Evolutionary conservation across 2,888 invertebrate genomes (phyloP), one percentile per base, ranked within the genome.

Genomic region (Resseliella maxima): DNA sequence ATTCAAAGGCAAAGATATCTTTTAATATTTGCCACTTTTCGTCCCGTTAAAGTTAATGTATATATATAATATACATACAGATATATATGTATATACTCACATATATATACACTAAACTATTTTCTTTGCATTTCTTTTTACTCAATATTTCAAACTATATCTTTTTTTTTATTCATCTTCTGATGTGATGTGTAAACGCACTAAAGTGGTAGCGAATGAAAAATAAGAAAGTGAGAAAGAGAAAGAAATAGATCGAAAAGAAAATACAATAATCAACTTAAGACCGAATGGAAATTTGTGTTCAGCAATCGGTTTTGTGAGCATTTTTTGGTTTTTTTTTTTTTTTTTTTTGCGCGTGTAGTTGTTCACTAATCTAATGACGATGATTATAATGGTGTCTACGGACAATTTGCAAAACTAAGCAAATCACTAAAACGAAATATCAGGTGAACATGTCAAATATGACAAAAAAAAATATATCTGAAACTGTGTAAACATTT

Each of bases 281-380:
- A 27, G 59, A 59, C 59, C 24, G 59, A 59, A 59, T 59, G 59
- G 59, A 59, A 59, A 59, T 59, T 59, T 59, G 59, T 41, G n/a
- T 59, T 59, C 59, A 59, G 27, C 59, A 59, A 59, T 59, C 59
- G 59, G 59, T 59, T 59, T 59, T 59, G 59, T 59, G 59, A 59
- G 24, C 50, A n/a, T n/a, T n/a, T n/a, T n/a, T n/a, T n/a, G n/a
- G n/a, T n/a, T n/a, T n/a, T n/a, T n/a, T n/a, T n/a, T n/a, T n/a
- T n/a, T n/a, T n/a, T n/a, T 50, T 5, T 59, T 59, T 59, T 59
- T 59, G 59, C 59, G 59, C 24, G 59, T 59, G 59, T 59, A 59
- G 24, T 59, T 59, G 59, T 59, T 59, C 59, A 59, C 59, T 59
- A 24, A 59, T 59, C 59, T 59, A 59, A 59, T 59, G 59, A 59